Evolutionary conservation across 2,113 vertebrate genomes (phyloP).

Genomic region (Psephotus haematonotus): DNA sequence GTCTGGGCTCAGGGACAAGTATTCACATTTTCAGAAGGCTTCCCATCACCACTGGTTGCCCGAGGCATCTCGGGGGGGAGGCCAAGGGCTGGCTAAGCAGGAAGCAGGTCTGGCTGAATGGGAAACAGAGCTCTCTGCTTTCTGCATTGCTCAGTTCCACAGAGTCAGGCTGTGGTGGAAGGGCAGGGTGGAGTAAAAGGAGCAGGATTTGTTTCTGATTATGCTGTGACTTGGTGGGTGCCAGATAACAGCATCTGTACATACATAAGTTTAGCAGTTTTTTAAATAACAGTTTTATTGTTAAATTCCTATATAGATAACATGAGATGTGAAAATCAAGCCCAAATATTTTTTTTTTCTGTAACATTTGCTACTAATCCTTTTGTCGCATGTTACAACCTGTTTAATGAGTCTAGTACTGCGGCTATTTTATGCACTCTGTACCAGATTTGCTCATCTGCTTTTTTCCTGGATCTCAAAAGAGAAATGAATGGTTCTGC

Average conservation of each 20-base stretch:
- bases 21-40: background rate
- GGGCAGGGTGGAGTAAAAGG: background rate
- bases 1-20: background rate
- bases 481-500: background rate
- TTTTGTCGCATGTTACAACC: background rate
- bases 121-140: background rate
- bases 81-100: background rate
- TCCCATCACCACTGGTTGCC: rapidly evolving
- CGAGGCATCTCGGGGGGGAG: background rate
- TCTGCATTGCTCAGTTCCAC: background rate
- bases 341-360: background rate
- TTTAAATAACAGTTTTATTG: background rate
- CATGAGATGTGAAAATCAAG: background rate
- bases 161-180: background rate
- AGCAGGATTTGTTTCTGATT: background rate
- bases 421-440: background rate
- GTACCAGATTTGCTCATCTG: background rate
- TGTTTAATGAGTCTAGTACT: background rate
- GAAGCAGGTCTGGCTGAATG: background rate
- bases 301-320: background rate
- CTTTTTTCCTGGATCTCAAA: background rate
- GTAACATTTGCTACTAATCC: background rate
- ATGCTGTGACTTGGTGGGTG: background rate
- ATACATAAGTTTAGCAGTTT: background rate
- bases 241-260: background rate